Percentiles rank a stretch among this genome's conserved stretches.
These are phyloP conservation scores for Eupristina koningsbergeri DNA, from an alignment of 1,140 invertebrate species.

Conservation along the genomic window DNA sequence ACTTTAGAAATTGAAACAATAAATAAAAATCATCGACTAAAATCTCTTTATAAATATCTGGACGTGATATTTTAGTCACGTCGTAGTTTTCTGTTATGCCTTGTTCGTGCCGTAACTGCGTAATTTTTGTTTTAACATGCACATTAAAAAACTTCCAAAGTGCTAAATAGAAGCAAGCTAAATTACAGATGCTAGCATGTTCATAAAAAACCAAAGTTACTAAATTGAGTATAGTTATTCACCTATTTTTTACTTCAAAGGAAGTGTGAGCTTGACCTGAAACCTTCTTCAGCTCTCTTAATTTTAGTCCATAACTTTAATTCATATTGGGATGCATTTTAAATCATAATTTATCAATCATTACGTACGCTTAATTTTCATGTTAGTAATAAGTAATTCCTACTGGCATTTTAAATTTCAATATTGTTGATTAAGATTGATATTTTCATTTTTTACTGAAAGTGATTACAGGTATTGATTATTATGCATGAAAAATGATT, in stretches of 20 bases:
- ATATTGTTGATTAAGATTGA: no score
- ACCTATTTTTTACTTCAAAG: slow-evolving; percentile 27
- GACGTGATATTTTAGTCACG: slow-evolving; percentile 48
- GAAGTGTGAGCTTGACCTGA: slow-evolving; percentile 43
- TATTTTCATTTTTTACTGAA: no score
- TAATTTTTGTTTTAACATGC: slow-evolving; percentile 30
- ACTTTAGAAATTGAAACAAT: not conserved
- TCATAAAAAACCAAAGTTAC: not conserved
- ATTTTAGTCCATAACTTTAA: slow-evolving; percentile 25
- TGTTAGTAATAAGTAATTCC: not conserved
- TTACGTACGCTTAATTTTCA: not conserved
- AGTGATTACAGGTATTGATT: no score
- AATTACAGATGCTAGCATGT: slow-evolving; percentile 23
- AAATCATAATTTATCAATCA: not conserved
- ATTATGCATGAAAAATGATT: no score
- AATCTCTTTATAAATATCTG: slow-evolving; percentile 40
- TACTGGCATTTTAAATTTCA: not conserved
- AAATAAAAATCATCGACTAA: slow-evolving; percentile 9
- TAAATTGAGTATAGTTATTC: slow-evolving; percentile 16
- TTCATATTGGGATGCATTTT: not conserved
- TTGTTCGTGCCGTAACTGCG: slow-evolving; percentile 22
- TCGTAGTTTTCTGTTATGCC: slow-evolving; percentile 40
- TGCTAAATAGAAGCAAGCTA: slow-evolving; percentile 29
- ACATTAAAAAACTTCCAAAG: slow-evolving; percentile 5
- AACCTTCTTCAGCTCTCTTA: slow-evolving; percentile 36